Evolutionary conservation across 2,797 vertebrate species (phyloP).

Genomic region (Urocyon cinereoargenteus): DNA sequence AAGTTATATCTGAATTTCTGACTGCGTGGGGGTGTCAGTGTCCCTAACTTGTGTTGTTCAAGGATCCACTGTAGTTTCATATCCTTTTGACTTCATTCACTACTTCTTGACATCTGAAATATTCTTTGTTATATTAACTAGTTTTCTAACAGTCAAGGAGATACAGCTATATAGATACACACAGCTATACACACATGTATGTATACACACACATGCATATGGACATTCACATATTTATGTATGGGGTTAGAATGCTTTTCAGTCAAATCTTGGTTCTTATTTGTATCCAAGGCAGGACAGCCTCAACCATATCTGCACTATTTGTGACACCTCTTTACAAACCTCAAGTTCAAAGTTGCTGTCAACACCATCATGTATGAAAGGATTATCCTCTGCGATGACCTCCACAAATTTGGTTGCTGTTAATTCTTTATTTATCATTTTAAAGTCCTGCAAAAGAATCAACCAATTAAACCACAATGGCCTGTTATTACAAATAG

Average conservation of each 20-base stretch:
- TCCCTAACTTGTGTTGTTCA: not conserved
- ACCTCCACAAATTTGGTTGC: slow-evolving; percentile 88
- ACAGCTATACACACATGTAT: not conserved
- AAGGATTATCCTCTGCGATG: slow-evolving; percentile 88
- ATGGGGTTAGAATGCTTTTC: not conserved
- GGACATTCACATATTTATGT: not conserved
- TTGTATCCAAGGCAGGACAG: not conserved
- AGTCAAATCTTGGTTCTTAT: not conserved
- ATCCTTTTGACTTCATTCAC: not conserved
- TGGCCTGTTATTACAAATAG: not conserved
- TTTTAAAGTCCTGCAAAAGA: slow-evolving; percentile 90
- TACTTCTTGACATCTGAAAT: not conserved
- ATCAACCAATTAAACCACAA: not conserved
- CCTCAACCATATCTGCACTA: not conserved
- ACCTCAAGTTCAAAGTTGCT: slow-evolving; percentile 93
- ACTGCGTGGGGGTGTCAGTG: not conserved
- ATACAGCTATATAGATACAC: not conserved
- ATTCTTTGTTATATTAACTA: not conserved
- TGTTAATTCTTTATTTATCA: slow-evolving; percentile 91
- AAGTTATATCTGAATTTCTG: not conserved
- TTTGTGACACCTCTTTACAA: not conserved
- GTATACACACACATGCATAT: not conserved
- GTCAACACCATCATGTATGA: slow-evolving; percentile 70
- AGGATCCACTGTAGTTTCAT: not conserved
- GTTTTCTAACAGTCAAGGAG: not conserved